These are phyloP conservation scores for Acanthosepion esculentum DNA, from an alignment of 2,888 invertebrate species.

Conservation along the genomic window DNA sequence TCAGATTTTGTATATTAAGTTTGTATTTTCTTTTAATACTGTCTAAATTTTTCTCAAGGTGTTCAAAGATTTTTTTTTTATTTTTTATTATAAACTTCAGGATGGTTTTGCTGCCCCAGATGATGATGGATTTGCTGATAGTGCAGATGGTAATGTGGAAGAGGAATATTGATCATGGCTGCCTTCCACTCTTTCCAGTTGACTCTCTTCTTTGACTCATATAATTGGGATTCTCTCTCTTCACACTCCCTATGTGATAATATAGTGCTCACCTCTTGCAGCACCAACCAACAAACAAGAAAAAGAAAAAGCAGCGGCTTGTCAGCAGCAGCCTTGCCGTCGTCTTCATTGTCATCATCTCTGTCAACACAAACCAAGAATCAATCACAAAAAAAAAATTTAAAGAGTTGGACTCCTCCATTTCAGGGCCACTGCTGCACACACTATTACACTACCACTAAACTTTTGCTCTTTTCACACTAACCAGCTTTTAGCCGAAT, in stretches of 20 bases:
- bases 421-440: slow-evolving; percentile 42
- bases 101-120: slow-evolving; percentile 48
- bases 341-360: slow-evolving; percentile 39
- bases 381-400: not conserved
- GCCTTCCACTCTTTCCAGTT: slow-evolving; percentile 3
- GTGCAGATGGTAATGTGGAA: slow-evolving; percentile 46
- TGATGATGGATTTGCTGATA: slow-evolving; percentile 46
- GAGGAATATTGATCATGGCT: slow-evolving; percentile 20
- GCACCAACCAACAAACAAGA: not conserved
- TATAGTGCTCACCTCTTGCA: slow-evolving; percentile 36
- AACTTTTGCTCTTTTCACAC: not conserved
- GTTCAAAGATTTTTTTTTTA: too few relatives aligned
- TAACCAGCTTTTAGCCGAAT: slow-evolving; percentile 38
- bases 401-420: not conserved
- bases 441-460: not conserved
- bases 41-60: too few relatives aligned
- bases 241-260: slow-evolving; percentile 45
- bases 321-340: slow-evolving; percentile 25
- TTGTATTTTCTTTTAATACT: too few relatives aligned
- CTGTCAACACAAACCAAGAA: not conserved
- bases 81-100: not conserved
- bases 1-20: too few relatives aligned
- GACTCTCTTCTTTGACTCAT: not conserved
- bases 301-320: too few relatives aligned
- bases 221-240: slow-evolving; percentile 24